phyloP scores from a whole-genome alignment of 2,797 vertebrate genomes.

The Gallinago stenura region DNA sequence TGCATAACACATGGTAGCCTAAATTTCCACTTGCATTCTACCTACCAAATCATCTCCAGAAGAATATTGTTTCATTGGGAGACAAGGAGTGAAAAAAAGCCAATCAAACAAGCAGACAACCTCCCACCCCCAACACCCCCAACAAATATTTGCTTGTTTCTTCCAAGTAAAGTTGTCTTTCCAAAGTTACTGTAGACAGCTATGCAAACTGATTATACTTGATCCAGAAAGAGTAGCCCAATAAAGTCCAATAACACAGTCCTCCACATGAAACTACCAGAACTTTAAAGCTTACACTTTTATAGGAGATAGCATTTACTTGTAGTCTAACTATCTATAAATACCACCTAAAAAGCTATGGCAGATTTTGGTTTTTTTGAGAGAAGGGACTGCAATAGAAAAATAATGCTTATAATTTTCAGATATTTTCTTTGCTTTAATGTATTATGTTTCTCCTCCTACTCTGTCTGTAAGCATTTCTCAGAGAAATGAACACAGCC shows the following conservation, averaged over 20 bases:
- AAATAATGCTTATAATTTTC: neutral
- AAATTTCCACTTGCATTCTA: neutral
- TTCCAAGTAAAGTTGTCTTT: neutral
- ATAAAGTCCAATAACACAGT: neutral
- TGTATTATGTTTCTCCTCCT: neutral
- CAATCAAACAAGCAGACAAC: neutral
- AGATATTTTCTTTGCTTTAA: conserved; percentile 3
- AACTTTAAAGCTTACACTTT: neutral
- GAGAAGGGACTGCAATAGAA: neutral
- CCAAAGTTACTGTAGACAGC: neutral
- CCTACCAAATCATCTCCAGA: neutral
- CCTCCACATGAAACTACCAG: neutral
- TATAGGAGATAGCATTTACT: neutral
- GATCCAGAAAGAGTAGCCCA: neutral
- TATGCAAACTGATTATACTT: neutral
- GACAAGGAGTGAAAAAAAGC: neutral
- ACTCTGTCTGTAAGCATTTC: neutral
- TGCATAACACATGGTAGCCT: neutral
- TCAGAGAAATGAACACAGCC: neutral
- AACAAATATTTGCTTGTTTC: neutral
- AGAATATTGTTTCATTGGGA: neutral
- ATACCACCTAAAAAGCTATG: neutral
- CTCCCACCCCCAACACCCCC: accelerated
- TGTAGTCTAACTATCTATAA: neutral
- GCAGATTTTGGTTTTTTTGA: neutral